A percentile compares a stretch with the other conserved stretches of the same genome.
phyloP scores from a whole-genome alignment of 2,888 invertebrate genomes.

The Napeogenes inachia region DNA sequence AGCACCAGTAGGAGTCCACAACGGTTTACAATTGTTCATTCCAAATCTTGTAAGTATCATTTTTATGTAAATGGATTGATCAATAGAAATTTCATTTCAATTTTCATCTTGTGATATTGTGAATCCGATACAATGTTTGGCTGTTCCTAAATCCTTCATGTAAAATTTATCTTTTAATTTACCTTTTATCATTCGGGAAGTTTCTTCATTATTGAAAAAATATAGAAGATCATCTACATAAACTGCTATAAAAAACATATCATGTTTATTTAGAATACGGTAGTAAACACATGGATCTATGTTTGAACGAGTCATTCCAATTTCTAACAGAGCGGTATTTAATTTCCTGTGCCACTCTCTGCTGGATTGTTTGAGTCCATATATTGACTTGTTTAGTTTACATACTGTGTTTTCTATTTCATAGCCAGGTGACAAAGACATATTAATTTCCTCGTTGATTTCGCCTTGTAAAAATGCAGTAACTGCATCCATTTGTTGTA shows the following conservation, averaged over 20 bases:
- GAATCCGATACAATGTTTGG: constrained; percentile 8
- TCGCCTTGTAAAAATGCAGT: too few species aligned
- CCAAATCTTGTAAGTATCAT: too few species aligned
- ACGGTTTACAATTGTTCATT: constrained; percentile 5
- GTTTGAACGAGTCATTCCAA: neutral
- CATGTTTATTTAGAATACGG: too few species aligned
- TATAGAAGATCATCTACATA: neutral
- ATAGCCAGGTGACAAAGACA: neutral
- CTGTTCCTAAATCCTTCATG: constrained; percentile 8
- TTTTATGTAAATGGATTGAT: constrained; percentile 9
- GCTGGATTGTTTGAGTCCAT: neutral
- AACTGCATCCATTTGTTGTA: too few species aligned
- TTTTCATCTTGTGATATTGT: constrained; percentile 3
- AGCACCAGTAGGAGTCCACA: constrained; percentile 4
- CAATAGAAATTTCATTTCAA: constrained; percentile 12
- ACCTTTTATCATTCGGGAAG: neutral
- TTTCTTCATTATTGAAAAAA: constrained; percentile 8
- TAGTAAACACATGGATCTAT: neutral
- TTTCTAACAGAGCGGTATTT: neutral
- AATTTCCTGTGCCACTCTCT: neutral
- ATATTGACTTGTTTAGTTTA: neutral
- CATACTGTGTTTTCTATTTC: neutral
- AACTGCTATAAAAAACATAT: neutral
- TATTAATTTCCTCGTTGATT: neutral
- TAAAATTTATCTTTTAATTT: constrained; percentile 7